A percentile compares a stretch with the other conserved stretches of the same genome.
These are phyloP conservation scores for Ceryle rudis DNA, from an alignment of 2,797 vertebrate genomes.

Conservation along the genomic window DNA sequence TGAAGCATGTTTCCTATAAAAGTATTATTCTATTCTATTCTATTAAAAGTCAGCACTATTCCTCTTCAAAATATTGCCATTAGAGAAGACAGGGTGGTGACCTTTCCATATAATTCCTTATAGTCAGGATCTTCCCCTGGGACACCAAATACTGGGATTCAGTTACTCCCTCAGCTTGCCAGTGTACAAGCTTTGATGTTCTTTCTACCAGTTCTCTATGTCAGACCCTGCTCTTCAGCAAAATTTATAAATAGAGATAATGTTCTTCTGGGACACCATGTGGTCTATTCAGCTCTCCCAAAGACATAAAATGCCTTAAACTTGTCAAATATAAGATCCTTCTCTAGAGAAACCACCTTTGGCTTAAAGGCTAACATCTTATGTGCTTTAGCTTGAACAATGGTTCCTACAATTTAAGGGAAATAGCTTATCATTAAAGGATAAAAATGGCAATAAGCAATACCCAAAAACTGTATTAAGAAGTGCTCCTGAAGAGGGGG, in stretches of 20 bases:
- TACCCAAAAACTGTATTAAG: not conserved
- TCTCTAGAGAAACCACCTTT: not conserved
- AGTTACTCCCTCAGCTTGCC: not conserved
- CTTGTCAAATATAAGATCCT: not conserved
- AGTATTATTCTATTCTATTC: not conserved
- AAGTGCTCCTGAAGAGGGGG: not conserved
- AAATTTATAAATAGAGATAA: not conserved
- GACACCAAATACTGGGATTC: not conserved
- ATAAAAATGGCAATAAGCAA: not conserved
- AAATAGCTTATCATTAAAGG: not conserved
- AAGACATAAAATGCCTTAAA: not conserved
- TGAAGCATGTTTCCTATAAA: not conserved
- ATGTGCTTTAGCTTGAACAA: not conserved
- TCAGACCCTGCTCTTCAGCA: not conserved
- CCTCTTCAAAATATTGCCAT: not conserved
- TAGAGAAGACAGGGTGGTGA: not conserved
- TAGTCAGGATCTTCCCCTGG: not conserved
- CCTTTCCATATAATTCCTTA: not conserved
- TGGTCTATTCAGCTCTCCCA: not conserved
- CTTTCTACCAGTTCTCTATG: not conserved
- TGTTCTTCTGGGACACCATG: not conserved
- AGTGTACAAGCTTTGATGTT: not conserved
- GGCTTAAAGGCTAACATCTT: not conserved
- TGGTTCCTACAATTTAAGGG: not conserved
- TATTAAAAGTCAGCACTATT: not conserved